Conservation (phyloP, 2,888 invertebrate genomes). For the Drosophila seclusa region DNA sequence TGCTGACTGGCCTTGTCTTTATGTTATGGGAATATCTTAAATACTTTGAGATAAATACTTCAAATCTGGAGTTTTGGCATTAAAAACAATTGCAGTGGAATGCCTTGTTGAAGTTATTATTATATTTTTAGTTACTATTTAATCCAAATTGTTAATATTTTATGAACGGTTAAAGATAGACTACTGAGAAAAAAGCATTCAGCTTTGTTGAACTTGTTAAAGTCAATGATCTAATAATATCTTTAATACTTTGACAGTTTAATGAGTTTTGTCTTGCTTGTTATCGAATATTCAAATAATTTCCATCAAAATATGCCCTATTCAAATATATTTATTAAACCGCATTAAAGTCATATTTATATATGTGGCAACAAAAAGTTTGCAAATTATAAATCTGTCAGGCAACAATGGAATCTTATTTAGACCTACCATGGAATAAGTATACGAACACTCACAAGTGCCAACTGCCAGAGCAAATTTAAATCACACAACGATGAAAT, state of each 20-base stretch:
- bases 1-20: slow-evolving; percentile 8
- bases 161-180: neutral
- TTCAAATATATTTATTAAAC: slow-evolving; percentile 10
- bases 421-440: slow-evolving; percentile 32
- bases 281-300: neutral
- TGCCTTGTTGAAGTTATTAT: neutral
- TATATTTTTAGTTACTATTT: neutral
- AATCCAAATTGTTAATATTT: too few relatives aligned
- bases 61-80: neutral
- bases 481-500: slow-evolving; percentile 68
- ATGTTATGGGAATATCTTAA: slow-evolving; percentile 42
- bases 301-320: neutral
- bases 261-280: neutral
- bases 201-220: neutral
- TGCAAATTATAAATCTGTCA: slow-evolving; percentile 60
- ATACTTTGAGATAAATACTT: slow-evolving; percentile 10
- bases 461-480: slow-evolving; percentile 57
- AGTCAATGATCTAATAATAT: neutral
- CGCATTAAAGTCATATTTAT: slow-evolving; percentile 6
- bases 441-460: slow-evolving; percentile 20
- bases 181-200: too few relatives aligned
- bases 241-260: slow-evolving; percentile 10
- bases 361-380: slow-evolving; percentile 11
- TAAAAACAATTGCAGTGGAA: neutral
- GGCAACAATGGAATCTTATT: slow-evolving; percentile 72